Percentiles rank a stretch among this genome's conserved stretches.
These are phyloP conservation scores for Squalus acanthias DNA, from an alignment of 2,797 vertebrate species.

Conservation along the genomic window DNA sequence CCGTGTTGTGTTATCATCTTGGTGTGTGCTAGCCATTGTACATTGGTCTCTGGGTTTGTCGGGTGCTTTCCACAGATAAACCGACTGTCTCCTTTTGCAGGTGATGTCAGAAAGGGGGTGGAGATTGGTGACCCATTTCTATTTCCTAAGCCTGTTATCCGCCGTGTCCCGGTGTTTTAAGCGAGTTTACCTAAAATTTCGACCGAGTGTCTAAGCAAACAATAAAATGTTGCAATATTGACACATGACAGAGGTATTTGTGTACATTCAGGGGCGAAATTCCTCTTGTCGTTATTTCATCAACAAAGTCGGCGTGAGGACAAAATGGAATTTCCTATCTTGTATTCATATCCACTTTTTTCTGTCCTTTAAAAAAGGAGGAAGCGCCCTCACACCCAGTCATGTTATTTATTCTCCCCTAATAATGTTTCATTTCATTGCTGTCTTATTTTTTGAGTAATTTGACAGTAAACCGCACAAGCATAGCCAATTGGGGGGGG, in stretches of 20 bases:
- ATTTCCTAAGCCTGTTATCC: background rate
- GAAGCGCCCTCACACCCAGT: no score
- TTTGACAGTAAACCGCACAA: background rate
- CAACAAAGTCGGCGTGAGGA: background rate
- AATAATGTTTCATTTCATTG: background rate
- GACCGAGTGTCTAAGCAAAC: background rate
- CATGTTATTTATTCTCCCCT: background rate
- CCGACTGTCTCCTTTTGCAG: no score
- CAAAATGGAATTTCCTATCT: background rate
- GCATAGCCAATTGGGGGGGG: background rate
- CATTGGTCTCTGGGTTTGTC: background rate
- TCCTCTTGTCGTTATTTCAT: background rate
- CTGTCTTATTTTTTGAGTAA: background rate
- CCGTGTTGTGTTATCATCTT: background rate
- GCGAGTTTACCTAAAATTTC: background rate
- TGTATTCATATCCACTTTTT: background rate
- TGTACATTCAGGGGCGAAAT: background rate
- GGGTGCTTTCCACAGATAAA: background rate
- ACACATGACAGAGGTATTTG: background rate
- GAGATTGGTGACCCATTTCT: conserved; percentile 29
- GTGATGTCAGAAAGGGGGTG: background rate
- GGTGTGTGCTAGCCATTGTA: no score
- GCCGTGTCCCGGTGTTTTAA: background rate
- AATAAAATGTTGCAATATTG: background rate
- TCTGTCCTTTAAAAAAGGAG: background rate